These are phyloP conservation scores for Chionis minor DNA, from an alignment of 2,113 vertebrate species.

Conservation along the genomic window DNA sequence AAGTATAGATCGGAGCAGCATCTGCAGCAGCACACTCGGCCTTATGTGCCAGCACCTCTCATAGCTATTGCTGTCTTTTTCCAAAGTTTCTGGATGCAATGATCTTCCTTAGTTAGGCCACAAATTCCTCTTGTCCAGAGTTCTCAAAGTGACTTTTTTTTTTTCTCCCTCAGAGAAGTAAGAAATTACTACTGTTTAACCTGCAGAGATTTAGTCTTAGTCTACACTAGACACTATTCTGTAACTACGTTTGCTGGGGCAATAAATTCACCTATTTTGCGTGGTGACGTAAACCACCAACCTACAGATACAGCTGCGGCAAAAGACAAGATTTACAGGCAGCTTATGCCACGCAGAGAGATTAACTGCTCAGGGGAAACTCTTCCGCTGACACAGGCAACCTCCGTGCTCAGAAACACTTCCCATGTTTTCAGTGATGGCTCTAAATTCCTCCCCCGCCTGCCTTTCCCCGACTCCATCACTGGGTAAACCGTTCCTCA, in stretches of 20 bases:
- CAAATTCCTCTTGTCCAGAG: neutral
- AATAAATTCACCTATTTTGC: neutral
- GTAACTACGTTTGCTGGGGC: rapidly evolving
- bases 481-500: rapidly evolving
- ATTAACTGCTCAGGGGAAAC: neutral
- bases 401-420: neutral
- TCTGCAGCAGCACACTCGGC: neutral
- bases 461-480: neutral
- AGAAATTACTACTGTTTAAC: neutral
- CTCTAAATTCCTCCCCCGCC: neutral
- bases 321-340: neutral
- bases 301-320: rapidly evolving
- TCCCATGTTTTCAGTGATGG: rapidly evolving
- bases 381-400: neutral
- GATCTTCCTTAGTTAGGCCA: neutral
- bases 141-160: neutral
- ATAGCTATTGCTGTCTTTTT: neutral
- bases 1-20: neutral
- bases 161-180: neutral
- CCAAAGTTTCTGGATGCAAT: neutral
- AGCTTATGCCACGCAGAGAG: rapidly evolving
- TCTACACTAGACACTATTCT: neutral
- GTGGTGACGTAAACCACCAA: neutral
- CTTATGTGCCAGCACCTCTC: neutral
- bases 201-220: neutral